These are phyloP conservation scores for Astropecten irregularis DNA, from an alignment of 53 echinoderm and acorn worm genomes.

Conservation along the genomic window DNA sequence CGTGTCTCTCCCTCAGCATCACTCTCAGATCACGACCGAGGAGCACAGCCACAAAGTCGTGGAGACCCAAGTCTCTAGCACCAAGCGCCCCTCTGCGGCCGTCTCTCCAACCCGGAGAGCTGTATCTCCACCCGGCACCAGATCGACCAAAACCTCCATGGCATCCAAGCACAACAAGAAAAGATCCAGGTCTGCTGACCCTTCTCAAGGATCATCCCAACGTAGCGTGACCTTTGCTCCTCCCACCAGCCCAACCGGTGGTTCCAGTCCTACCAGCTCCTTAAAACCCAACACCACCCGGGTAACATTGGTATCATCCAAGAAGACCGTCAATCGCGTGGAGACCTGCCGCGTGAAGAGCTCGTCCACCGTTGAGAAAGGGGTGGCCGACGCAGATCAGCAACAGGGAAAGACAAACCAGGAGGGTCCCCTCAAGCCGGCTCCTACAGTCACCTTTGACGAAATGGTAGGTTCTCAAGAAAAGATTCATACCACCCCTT, in stretches of 20 bases:
- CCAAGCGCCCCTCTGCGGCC: conserved; percentile 36
- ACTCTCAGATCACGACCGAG: conserved; percentile 19
- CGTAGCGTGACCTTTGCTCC: conserved; percentile 47
- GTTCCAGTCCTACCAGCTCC: conserved; percentile 30
- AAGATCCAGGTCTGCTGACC: conserved; percentile 17
- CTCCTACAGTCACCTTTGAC: conserved; percentile 60
- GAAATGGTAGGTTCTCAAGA: conserved; percentile 61
- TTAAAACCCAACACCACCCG: conserved; percentile 37
- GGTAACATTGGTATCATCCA: conserved; percentile 45
- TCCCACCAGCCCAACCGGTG: neutral
- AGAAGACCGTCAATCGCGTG: conserved; percentile 39
- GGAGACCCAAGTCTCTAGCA: conserved; percentile 13
- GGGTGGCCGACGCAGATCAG: neutral
- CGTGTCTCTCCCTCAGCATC: conserved; percentile 64
- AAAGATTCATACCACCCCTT: neutral
- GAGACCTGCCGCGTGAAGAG: conserved; percentile 40
- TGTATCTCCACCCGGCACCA: neutral
- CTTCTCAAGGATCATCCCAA: neutral
- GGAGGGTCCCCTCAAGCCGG: conserved; percentile 43
- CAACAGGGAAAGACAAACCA: conserved; percentile 5
- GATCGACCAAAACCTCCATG: conserved; percentile 11
- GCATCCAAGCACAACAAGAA: conserved; percentile 35
- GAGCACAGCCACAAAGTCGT: conserved; percentile 20
- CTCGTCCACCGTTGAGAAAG: conserved; percentile 20
- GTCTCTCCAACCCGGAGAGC: conserved; percentile 30